Evolutionary conservation across 1,140 invertebrate genomes (phyloP).

Genomic region (Aphelenchoides besseyi): DNA sequence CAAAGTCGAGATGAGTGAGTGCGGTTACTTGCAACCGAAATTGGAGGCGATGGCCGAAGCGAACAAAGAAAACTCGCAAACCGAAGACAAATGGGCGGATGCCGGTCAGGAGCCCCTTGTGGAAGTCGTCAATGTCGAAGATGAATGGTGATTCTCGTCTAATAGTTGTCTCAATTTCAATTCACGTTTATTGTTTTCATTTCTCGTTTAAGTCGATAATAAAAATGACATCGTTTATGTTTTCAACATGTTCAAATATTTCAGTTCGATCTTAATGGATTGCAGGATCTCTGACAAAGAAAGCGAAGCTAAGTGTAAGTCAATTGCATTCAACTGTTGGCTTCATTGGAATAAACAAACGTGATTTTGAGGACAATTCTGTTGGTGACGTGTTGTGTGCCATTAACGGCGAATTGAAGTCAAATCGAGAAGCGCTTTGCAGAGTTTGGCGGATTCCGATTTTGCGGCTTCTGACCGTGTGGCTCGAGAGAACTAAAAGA

Average conservation of each 20-base stretch:
- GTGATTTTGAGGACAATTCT: neutral
- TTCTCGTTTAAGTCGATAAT: neutral
- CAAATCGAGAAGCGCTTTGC: neutral
- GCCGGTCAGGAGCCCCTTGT: no score
- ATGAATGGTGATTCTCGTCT: neutral
- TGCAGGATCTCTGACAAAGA: neutral
- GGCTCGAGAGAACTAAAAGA: neutral
- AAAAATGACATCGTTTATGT: neutral
- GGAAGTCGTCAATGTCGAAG: no score
- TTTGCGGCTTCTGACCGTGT: neutral
- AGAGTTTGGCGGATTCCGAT: neutral
- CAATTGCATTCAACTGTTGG: neutral
- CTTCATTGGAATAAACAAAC: neutral
- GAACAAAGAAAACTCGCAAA: no score
- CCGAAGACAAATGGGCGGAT: no score
- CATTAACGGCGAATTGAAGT: neutral
- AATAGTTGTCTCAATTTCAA: neutral
- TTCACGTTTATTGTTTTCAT: neutral
- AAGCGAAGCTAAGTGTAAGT: neutral
- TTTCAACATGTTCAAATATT: conserved; percentile 6
- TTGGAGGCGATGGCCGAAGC: neutral
- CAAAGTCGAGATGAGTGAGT: neutral
- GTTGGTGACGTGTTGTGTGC: neutral
- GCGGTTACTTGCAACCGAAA: neutral
- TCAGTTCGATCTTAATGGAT: neutral